These are phyloP conservation scores for Sinocyclocheilus grahami DNA, from an alignment of 2,113 vertebrate species.

Conservation along the genomic window DNA sequence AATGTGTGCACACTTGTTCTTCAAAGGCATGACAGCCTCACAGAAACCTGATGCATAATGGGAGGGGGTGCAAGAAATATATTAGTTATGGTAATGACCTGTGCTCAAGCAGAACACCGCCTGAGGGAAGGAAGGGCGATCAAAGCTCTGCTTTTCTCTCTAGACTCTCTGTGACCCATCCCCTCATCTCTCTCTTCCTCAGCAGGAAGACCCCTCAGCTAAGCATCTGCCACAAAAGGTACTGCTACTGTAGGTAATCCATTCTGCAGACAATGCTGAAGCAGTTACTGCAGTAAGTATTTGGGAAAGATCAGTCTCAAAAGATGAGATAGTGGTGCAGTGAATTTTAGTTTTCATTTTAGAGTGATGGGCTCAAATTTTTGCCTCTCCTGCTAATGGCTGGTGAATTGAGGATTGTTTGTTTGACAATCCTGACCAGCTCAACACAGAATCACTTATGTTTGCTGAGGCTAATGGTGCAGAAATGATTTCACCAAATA, in stretches of 20 bases:
- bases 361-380: neutral
- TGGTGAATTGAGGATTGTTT: neutral
- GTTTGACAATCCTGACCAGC: neutral
- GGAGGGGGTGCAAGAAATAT: conserved; percentile 48
- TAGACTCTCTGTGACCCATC: conserved; percentile 27
- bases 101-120: conserved; percentile 52
- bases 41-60: conserved; percentile 57
- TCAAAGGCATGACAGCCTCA: conserved; percentile 59
- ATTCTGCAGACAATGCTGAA: conserved; percentile 16
- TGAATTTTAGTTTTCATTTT: no score
- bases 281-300: neutral
- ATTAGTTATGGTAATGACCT: conserved; percentile 66
- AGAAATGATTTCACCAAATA: no score
- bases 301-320: neutral
- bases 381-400: neutral
- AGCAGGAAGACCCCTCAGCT: conserved; percentile 49
- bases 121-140: conserved; percentile 59
- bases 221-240: conserved; percentile 47
- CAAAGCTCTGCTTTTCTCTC: conserved; percentile 54
- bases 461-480: neutral
- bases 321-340: neutral
- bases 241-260: conserved; percentile 38
- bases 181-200: conserved; percentile 32
- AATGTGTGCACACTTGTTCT: conserved; percentile 51
- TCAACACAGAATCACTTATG: neutral